Percentiles rank a stretch among this genome's conserved stretches.
These are phyloP conservation scores for Zophobas morio DNA, from an alignment of 1,140 invertebrate species.

Conservation along the genomic window DNA sequence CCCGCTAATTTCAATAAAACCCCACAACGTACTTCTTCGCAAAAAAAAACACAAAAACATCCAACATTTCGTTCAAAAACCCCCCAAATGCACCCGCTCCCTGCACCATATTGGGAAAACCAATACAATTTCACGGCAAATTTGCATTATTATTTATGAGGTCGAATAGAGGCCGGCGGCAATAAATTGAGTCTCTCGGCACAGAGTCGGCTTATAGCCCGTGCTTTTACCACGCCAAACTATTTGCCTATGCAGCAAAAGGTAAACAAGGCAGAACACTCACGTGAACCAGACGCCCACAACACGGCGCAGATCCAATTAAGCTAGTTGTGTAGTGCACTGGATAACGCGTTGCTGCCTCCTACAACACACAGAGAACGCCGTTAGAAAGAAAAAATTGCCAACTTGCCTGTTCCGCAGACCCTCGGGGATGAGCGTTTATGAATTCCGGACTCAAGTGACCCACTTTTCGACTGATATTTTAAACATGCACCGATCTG, in stretches of 20 bases:
- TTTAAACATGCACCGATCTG: conserved; percentile 28
- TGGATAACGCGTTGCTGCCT: conserved; percentile 15
- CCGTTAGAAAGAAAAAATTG: conserved; percentile 31
- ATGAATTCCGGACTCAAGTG: conserved; percentile 25
- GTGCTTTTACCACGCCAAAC: conserved; percentile 11
- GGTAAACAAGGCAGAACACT: conserved; percentile 43
- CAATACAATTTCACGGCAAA: conserved; percentile 39
- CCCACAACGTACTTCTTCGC: background rate
- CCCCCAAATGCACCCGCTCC: conserved; percentile 1
- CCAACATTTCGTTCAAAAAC: background rate
- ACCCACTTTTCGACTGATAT: conserved; percentile 23
- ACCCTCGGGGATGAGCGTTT: conserved; percentile 4
- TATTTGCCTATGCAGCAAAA: conserved; percentile 28
- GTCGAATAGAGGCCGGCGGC: background rate
- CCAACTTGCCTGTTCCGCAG: background rate
- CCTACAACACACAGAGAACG: conserved; percentile 26
- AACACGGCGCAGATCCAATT: conserved; percentile 44
- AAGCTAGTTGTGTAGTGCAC: conserved; percentile 31
- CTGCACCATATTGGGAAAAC: background rate
- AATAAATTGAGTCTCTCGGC: conserved; percentile 6
- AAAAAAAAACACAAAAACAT: conserved; percentile 11
- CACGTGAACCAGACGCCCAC: conserved; percentile 36
- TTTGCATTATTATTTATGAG: conserved; percentile 43
- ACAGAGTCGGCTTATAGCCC: background rate
- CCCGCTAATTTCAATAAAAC: too few relatives aligned